Evolutionary conservation across 2,888 invertebrate genomes (phyloP).

Genomic region (Drosophila acutilabella): DNA sequence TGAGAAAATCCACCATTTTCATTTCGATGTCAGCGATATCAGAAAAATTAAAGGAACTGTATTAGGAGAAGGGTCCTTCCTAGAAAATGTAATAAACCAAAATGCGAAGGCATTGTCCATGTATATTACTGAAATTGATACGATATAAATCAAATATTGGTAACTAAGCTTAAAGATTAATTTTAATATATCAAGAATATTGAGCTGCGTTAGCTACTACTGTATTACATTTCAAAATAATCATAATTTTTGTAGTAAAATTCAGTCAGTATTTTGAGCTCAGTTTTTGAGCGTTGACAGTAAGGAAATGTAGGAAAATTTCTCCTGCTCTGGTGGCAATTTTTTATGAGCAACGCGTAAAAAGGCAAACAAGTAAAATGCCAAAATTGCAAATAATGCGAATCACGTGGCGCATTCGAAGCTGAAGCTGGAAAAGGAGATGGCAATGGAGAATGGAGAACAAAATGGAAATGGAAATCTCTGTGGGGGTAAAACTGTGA

Average conservation of each 20-base stretch:
- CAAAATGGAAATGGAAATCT: background rate
- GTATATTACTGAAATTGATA: background rate
- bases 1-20: background rate
- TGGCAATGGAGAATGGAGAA: background rate
- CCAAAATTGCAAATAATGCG: slow-evolving; percentile 76
- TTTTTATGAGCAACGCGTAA: slow-evolving; percentile 59
- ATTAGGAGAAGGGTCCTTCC: background rate
- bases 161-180: no score
- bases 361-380: slow-evolving; percentile 55
- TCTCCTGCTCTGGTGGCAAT: background rate
- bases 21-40: background rate
- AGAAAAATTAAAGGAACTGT: no score
- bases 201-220: background rate
- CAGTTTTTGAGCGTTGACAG: no score
- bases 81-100: slow-evolving; percentile 4
- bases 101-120: slow-evolving; percentile 3
- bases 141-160: background rate
- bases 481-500: slow-evolving; percentile 28
- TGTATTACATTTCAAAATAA: background rate
- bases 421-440: slow-evolving; percentile 6
- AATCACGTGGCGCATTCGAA: slow-evolving; percentile 71
- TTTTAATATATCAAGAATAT: no score
- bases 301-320: no score
- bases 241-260: slow-evolving; percentile 15
- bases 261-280: background rate